A percentile compares a stretch with the other conserved stretches of the same genome.
These are phyloP conservation scores for Protonibea diacanthus DNA, from an alignment of 2,797 vertebrate species.

Conservation along the genomic window DNA sequence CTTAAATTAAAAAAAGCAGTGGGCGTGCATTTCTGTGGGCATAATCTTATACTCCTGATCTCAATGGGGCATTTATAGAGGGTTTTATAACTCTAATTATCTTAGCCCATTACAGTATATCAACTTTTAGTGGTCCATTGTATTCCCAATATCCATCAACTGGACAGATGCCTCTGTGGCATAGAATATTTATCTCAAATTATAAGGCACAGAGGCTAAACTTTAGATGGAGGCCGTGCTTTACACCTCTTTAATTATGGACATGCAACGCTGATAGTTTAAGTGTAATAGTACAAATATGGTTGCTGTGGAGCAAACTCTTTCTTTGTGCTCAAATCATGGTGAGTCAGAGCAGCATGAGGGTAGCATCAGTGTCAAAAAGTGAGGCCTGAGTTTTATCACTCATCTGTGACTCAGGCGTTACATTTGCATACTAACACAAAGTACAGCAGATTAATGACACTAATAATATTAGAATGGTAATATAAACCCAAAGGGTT, in stretches of 20 bases:
- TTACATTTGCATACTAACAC: slow-evolving; percentile 52
- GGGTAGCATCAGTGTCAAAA: slow-evolving; percentile 52
- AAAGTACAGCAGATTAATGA: slow-evolving; percentile 41
- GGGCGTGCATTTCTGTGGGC: slow-evolving; percentile 85
- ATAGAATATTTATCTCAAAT: slow-evolving; percentile 72
- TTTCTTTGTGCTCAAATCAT: slow-evolving; percentile 35
- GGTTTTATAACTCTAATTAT: slow-evolving; percentile 90
- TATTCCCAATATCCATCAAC: slow-evolving; percentile 79
- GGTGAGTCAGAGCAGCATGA: slow-evolving; percentile 55
- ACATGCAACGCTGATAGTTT: slow-evolving; percentile 54
- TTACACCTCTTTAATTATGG: slow-evolving; percentile 58
- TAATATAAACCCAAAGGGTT: neutral
- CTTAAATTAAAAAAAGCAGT: slow-evolving; percentile 89
- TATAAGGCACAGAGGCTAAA: slow-evolving; percentile 60
- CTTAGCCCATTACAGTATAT: slow-evolving; percentile 87
- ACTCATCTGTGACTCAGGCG: slow-evolving; percentile 40
- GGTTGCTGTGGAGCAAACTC: slow-evolving; percentile 3
- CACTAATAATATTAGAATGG: slow-evolving; percentile 37
- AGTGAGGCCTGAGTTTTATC: slow-evolving; percentile 49
- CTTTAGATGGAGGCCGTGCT: slow-evolving; percentile 61
- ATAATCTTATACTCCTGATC: slow-evolving; percentile 85
- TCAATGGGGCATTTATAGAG: slow-evolving; percentile 86
- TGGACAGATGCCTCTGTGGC: slow-evolving; percentile 77
- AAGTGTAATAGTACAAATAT: slow-evolving; percentile 36
- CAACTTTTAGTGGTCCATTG: slow-evolving; percentile 85